Base-by-base conservation (phyloP, 2,888 invertebrate genomes). In the Notodonta ziczac region DNA sequence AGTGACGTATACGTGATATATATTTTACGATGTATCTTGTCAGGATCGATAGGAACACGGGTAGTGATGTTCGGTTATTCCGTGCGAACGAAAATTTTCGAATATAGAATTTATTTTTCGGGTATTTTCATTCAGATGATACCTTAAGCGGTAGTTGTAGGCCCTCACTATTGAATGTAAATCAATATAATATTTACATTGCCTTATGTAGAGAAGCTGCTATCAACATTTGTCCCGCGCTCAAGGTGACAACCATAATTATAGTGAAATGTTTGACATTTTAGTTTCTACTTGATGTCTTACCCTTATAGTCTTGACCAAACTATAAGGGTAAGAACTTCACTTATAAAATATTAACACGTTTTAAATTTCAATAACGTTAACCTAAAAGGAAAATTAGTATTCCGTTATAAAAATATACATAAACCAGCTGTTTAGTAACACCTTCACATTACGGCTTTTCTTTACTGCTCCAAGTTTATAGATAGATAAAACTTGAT, bases 41-140 rank as follows among this genome's bases (percentile, higher is more conserved):
- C 59, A 71, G 80, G 85, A 87, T 88, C 88, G 87, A 87, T 88
- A 82, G 72, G 72, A 39, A 8, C 54, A 39, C 12, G 24, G 35
- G 39, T 39, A 54, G 54, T 54, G 54, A 39, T 14, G 54, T 54
- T 1, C 39, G 14, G 5, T 9, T 9, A 16, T 44, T 9, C 13
- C 2, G 8, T 52, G 52, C 13, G 13, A 52, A 51, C n/a, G 35
- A 24, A 24, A 24, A 24, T 16, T 52, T 52, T 12, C n/a, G 24
- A 52, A 35, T 52, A 10, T 13, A 13, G 32, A 50, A 16, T 50
- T 5, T 50, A 42, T 42, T 10, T 3, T 42, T 42, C 42, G 42
- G 42, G 24, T 24, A 1, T 24, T 42, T 42, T 42, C 42, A 12
- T 42, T 3, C 10, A 8, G 7, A 39, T 39, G 40, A 4, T 40